Conservation (phyloP, 2,888 invertebrate species). For the Tubulanus polymorphus region DNA sequence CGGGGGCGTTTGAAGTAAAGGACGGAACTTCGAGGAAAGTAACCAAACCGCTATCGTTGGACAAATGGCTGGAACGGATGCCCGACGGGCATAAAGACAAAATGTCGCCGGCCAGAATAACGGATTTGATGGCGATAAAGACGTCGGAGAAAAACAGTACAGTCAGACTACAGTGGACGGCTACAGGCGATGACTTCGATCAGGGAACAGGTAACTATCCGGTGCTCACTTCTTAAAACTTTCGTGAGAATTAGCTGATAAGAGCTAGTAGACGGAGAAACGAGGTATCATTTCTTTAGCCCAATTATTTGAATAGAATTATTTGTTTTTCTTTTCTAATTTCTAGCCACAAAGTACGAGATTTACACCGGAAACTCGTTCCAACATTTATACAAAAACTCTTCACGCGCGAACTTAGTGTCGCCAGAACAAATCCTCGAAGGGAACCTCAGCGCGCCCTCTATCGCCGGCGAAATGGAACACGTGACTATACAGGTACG, state of each 20-base stretch:
- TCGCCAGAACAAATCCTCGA: constrained; percentile 15
- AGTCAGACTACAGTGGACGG: constrained; percentile 30
- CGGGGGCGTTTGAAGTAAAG: too few species aligned
- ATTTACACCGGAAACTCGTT: constrained; percentile 13
- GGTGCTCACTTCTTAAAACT: not conserved
- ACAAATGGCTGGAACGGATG: too few species aligned
- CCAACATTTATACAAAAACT: constrained; percentile 9
- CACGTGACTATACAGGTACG: constrained; percentile 14
- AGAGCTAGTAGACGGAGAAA: too few species aligned
- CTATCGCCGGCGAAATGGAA: constrained; percentile 2
- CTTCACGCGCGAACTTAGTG: constrained; percentile 5
- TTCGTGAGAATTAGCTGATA: not conserved
- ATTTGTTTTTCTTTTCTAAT: constrained; percentile 16
- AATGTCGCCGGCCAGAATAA: constrained; percentile 27
- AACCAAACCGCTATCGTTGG: too few species aligned
- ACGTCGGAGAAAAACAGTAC: constrained; percentile 22
- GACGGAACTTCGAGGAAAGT: too few species aligned
- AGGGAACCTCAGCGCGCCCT: constrained; percentile 18
- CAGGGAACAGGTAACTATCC: constrained; percentile 26
- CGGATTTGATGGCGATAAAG: constrained; percentile 26
- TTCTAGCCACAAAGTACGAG: constrained; percentile 17
- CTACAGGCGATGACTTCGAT: constrained; percentile 33
- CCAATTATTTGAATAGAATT: too few species aligned
- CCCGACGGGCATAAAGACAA: too few species aligned
- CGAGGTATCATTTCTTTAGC: too few species aligned